Base-by-base conservation (phyloP, 2,113 vertebrate species). In the Pica pica region DNA sequence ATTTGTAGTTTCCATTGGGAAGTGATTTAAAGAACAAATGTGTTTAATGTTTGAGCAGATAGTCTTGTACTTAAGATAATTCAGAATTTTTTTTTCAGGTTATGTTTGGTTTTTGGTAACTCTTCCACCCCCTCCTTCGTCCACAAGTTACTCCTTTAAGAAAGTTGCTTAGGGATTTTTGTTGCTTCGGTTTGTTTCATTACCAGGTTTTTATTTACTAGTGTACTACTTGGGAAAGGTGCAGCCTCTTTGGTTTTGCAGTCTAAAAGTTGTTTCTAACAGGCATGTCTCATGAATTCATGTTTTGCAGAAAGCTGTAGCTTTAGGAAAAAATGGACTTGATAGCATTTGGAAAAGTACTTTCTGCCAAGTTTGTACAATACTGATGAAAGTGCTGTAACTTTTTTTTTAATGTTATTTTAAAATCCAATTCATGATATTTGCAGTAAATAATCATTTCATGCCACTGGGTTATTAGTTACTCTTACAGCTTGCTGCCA, bases 81-180 rank as follows among this genome's bases (percentile, higher is more conserved):
- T 22, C 21, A 75, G 31, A 47, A 52, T 9, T 2, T 60, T 24
- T 53, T 22, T 70, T 89, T 70, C 14, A 49, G 7, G 22, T 84
- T 30, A 21, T 46, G 11, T 59, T 74, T 20, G 16, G 37, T 89
- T 86, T 88, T 70, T 61, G 35, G 23, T n/a, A 46, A 11, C 3
- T 53, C 2, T 76, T 76, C 49, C 11, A 39, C 11, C 3, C 2
- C 6, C 2, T 14, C 5, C 16, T 35, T 12, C 0, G 0, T 11
- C 8, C 30, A 31, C 5, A 20, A 6, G 11, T 76, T 81, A 55
- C 10, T 77, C 27, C 6, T 74, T 8, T 55, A 26, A 55, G 30
- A 74, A 61, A 31, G 49, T 73, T 80, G 19, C n/a, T 59, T 67
- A 65, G n/a, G 59, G 23, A 33, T 83, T 90, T 85, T 53, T 50